phyloP scores from a whole-genome alignment of 2,113 vertebrate genomes.

The Grallaria varia region DNA sequence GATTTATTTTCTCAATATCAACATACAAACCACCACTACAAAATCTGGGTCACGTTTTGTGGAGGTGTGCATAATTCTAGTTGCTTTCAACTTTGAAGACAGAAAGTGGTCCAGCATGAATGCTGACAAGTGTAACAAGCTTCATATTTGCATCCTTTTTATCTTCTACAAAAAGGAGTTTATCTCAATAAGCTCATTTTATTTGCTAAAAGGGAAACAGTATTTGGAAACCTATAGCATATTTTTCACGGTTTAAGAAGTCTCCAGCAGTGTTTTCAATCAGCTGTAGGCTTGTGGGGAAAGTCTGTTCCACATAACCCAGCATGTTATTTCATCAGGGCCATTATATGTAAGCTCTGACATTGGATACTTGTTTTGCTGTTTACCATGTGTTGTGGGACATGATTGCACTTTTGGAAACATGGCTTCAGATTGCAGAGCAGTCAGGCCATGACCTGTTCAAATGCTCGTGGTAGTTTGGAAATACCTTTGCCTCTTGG shows the following conservation, averaged over 20 bases:
- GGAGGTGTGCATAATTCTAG: conserved; percentile 12
- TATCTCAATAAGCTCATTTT: conserved; percentile 21
- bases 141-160: conserved; percentile 52
- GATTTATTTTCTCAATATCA: background rate
- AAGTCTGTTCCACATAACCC: background rate
- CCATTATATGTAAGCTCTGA: background rate
- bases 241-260: background rate
- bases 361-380: background rate
- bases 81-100: conserved; percentile 38
- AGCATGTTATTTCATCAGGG: background rate
- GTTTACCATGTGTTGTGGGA: background rate
- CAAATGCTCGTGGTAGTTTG: background rate
- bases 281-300: background rate
- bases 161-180: conserved; percentile 22
- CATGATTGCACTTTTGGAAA: background rate
- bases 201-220: conserved; percentile 1
- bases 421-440: background rate
- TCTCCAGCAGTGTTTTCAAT: background rate
- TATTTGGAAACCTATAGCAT: background rate
- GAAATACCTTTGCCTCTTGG: background rate
- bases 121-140: conserved; percentile 22
- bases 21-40: background rate
- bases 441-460: background rate
- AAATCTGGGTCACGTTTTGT: conserved; percentile 31
- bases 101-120: conserved; percentile 7